Conservation (phyloP, 2,888 invertebrate genomes). For the Smittia sp. region DNA sequence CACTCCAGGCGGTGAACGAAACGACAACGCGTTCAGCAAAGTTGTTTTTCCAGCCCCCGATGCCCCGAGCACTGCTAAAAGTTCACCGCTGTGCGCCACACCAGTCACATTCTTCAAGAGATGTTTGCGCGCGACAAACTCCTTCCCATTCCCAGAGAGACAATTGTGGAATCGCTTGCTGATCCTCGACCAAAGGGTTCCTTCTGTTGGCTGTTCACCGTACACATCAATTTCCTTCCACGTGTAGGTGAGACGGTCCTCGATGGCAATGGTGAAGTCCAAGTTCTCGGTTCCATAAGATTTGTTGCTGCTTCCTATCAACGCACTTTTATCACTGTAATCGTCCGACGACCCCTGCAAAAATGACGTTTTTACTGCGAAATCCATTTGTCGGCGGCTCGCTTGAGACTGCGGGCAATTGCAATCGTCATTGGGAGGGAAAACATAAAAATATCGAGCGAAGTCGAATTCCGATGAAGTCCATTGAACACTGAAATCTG, state of each 20-base stretch:
- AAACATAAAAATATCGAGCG: constrained; percentile 5
- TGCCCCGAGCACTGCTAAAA: constrained; percentile 84
- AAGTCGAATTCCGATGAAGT: not conserved
- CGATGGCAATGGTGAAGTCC: constrained; percentile 3
- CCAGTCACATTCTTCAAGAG: constrained; percentile 77
- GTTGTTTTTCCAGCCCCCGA: constrained; percentile 96
- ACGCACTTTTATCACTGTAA: constrained; percentile 28
- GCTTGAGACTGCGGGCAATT: not conserved
- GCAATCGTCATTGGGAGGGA: not conserved
- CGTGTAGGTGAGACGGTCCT: constrained; percentile 49
- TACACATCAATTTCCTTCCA: constrained; percentile 80
- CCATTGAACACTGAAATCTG: not conserved
- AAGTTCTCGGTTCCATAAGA: constrained; percentile 29
- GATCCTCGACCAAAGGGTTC: constrained; percentile 50
- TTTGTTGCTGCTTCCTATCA: constrained; percentile 1
- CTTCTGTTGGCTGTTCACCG: constrained; percentile 58
- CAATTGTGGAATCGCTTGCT: constrained; percentile 38
- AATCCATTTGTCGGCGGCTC: not conserved
- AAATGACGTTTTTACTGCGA: not conserved
- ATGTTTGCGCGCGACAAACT: constrained; percentile 60
- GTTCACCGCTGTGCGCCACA: constrained; percentile 78
- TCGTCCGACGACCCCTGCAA: constrained; percentile 3
- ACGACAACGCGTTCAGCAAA: constrained; percentile 84
- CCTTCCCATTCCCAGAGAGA: constrained; percentile 22
- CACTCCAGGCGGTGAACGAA: constrained; percentile 67